Conservation (phyloP, 2,113 vertebrate genomes). For the Eurystomus gularis region DNA sequence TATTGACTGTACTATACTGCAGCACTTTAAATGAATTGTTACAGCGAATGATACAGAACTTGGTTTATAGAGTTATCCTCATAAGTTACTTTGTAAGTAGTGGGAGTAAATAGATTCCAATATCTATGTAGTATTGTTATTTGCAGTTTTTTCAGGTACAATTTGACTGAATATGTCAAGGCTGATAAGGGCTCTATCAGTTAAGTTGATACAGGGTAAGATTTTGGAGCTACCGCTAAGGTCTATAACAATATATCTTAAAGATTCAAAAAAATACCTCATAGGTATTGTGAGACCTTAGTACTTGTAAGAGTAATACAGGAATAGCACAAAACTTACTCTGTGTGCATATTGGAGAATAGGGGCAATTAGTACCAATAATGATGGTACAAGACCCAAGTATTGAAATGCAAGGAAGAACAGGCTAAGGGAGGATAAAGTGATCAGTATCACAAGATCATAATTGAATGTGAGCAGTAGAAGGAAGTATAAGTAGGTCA, state of each 20-base stretch:
- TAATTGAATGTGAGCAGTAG: neutral
- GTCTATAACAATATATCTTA: neutral
- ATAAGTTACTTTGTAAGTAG: neutral
- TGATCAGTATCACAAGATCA: accelerated
- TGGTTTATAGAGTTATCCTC: neutral
- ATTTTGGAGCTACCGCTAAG: neutral
- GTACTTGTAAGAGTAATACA: neutral
- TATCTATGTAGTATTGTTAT: neutral
- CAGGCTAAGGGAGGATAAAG: neutral
- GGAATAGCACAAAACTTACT: neutral
- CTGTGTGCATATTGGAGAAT: neutral
- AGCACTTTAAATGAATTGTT: neutral
- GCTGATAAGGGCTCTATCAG: neutral
- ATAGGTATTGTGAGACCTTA: neutral
- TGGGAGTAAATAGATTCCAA: neutral
- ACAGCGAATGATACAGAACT: neutral
- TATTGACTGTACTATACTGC: neutral
- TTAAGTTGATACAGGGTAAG: neutral
- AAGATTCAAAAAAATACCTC: neutral
- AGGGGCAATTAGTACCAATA: neutral
- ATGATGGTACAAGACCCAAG: neutral
- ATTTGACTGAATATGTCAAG: neutral
- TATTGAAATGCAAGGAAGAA: neutral
- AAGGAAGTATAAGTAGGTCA: neutral
- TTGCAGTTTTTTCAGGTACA: neutral